Base-by-base conservation (phyloP, 2,888 invertebrate genomes). In the Drosophila prostipennis region DNA sequence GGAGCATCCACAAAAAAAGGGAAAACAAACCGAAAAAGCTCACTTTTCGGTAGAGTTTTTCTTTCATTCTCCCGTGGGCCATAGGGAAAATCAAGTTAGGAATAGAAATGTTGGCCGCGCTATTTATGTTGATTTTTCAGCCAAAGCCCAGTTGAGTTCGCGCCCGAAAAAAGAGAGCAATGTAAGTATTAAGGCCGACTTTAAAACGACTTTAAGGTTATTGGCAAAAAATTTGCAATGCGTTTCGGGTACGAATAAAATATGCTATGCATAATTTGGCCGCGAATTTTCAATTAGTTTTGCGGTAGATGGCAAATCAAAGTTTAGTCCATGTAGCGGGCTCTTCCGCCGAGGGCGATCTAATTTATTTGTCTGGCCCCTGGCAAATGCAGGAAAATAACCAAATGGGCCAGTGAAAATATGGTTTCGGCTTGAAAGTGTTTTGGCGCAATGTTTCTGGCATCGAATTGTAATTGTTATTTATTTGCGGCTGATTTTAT, bases 71-170 rank as follows among this genome's bases (percentile, higher is more conserved):
- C 64, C 48, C 54, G 64, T 29, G 51, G 48, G 75, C 61, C 77
- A 55, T 55, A 54, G 61, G 58, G 70, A 70, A 83, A 88, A 84
- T 88, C 88, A 79, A 83, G 84, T 87, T 86, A 83, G 80, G 80
- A 84, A 83, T 88, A 78, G 83, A 83, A 88, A 88, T 88, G 87
- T 86, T 86, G 86, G 65, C 67, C 78, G 52, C 78, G 72, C 77
- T 88, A 80, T 84, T 88, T 88, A 84, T 84, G 87, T 86, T 88
- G 88, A 88, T 86, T 88, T 87, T 84, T 56, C 57, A n/a, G 36
- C 59, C 55, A 49, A 68, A 54, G 72, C 72, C 79, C 67, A 63
- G 64, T 73, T 73, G 81, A 75, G 60, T 74, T 74, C 51, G 56
- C 49, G 37, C 52, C 54, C 52, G 55, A 36, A 59, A 59, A 59